Conservation (phyloP, 2,888 invertebrate species). For the Branchipolynoe longqiensis region DNA sequence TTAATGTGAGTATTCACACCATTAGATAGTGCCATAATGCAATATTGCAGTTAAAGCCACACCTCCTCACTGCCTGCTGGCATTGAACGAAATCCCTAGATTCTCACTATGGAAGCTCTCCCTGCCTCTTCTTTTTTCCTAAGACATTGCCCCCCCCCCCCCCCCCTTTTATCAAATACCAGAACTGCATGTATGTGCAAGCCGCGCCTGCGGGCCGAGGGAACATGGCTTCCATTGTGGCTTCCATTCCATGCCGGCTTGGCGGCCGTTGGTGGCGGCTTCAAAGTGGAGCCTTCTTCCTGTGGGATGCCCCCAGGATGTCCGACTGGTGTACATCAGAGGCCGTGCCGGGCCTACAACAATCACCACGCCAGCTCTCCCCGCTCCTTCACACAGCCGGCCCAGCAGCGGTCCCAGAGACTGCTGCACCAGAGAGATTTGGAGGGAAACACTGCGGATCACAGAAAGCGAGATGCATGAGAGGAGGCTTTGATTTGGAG, state of each 20-base stretch:
- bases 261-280: background rate
- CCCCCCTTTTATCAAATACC: constrained; percentile 26
- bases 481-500: constrained; percentile 8
- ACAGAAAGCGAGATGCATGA: background rate
- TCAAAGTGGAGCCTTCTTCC: constrained; percentile 22
- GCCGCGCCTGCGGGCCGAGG: background rate
- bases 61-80: background rate
- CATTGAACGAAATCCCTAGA: constrained; percentile 7
- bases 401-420: background rate
- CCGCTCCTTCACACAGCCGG: background rate
- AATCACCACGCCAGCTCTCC: background rate
- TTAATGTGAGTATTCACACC: too few relatives aligned
- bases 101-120: background rate
- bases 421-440: background rate
- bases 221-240: constrained; percentile 32
- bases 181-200: background rate
- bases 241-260: constrained; percentile 23
- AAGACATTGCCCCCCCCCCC: background rate
- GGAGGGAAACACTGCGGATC: background rate
- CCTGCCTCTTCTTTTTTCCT: background rate
- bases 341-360: constrained; percentile 2
- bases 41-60: too few relatives aligned
- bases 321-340: constrained; percentile 14
- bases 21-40: too few relatives aligned
- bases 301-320: constrained; percentile 7